Evolutionary conservation across 2,797 vertebrate species (phyloP).

Genomic region (Notolabrus celidotus): DNA sequence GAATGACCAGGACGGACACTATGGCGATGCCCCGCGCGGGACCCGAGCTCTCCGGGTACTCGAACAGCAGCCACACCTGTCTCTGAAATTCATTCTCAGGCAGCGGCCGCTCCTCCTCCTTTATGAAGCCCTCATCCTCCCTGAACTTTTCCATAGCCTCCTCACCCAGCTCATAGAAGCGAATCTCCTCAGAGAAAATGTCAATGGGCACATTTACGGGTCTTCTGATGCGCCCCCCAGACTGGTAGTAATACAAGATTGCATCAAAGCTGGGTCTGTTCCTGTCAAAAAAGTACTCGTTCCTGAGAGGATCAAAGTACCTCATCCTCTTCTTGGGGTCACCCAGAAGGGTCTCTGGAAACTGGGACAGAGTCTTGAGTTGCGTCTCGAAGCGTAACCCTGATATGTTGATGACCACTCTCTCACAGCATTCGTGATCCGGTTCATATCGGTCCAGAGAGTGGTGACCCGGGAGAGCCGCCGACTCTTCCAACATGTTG

Average conservation of each 20-base stretch:
- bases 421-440: slow-evolving; percentile 96
- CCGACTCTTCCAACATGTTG: slow-evolving; percentile 91
- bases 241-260: slow-evolving; percentile 99
- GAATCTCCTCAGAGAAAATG: slow-evolving; percentile 98
- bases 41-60: slow-evolving; percentile 97
- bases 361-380: slow-evolving; percentile 96
- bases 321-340: slow-evolving; percentile 97
- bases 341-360: slow-evolving; percentile 96
- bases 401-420: slow-evolving; percentile 98
- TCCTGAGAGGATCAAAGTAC: slow-evolving; percentile 97
- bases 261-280: slow-evolving; percentile 98
- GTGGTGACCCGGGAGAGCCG: slow-evolving; percentile 85
- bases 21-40: slow-evolving; percentile 97
- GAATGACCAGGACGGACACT: slow-evolving; percentile 96
- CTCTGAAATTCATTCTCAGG: slow-evolving; percentile 95
- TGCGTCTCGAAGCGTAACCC: slow-evolving; percentile 98
- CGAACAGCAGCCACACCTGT: slow-evolving; percentile 98
- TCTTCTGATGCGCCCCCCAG: slow-evolving; percentile 94
- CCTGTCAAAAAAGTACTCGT: slow-evolving; percentile 99
- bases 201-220: slow-evolving; percentile 98
- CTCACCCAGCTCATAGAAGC: slow-evolving; percentile 97
- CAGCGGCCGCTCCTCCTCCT: slow-evolving; percentile 96
- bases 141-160: slow-evolving; percentile 99
- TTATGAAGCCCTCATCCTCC: slow-evolving; percentile 98
- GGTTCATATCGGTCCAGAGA: slow-evolving; percentile 86